Evolutionary conservation across 2,888 invertebrate species (phyloP), one percentile per base, ranked within the genome.

Genomic region (Mamestra brassicae): DNA sequence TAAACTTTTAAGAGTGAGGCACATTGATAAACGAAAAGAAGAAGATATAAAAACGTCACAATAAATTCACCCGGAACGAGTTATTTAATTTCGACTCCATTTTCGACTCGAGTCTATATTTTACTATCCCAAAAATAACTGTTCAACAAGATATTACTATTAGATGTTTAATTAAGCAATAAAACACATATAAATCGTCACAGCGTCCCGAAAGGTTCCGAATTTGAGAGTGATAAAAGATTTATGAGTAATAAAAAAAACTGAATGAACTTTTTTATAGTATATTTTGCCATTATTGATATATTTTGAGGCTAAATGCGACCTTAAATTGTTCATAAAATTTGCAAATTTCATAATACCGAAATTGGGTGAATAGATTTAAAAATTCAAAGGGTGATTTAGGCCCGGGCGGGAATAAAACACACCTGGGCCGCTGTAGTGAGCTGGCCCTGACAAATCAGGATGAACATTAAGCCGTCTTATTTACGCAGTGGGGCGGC

Each of bases 321-420:
- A 52, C 66, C 67, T 72, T 63, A 75, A 86, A 81, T 78, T 71
- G 71, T 68, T 78, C 55, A 79, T 75, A 71, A 80, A 78, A 77
- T 76, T 76, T 66, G 47, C 64, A 57, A 80, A 78, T 72, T 77
- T 75, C 45, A 50, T 65, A 79, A 72, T 69, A 72, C 50, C 38
- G 55, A 67, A 64, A 63, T 74, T 74, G 36, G 45, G 74, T 78
- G 80, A 87, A 80, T 85, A 77, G 78, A 63, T 65, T 81, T 77
- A 81, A 89, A 90, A 88, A 89, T 90, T 90, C 85, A 88, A 88
- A 89, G 81, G 86, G 85, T 85, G 78, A 87, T 87, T 87, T 83
- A 79, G 83, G 67, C 70, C 70, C 58, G 36, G 65, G 66, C 73
- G 61, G 77, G 68, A 75, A 85, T 91, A 87, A 90, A 88, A 78